Percentiles rank a stretch among this genome's conserved stretches.
Evolutionary conservation across 2,113 vertebrate genomes (phyloP).

Genomic region (Antechinus stuartii): DNA sequence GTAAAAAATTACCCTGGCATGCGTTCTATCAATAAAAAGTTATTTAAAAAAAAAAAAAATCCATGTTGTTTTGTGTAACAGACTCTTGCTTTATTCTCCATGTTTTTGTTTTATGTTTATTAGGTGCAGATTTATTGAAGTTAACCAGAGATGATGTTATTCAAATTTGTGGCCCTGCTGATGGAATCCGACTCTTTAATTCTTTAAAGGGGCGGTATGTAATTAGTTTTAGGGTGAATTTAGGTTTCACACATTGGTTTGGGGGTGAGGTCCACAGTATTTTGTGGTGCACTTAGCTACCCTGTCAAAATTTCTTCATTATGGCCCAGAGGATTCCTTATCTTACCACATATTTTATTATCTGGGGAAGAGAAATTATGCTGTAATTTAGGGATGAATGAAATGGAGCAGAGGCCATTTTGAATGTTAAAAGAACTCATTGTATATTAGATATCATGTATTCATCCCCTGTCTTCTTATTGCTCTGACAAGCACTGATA

Average conservation of each 20-base stretch:
- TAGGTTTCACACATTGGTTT: conserved; percentile 33
- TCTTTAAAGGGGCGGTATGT: conserved; percentile 94
- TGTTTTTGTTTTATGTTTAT: conserved; percentile 44
- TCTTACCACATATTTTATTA: conserved; percentile 31
- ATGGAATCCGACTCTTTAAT: conserved; percentile 97
- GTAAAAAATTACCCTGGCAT: too few relatives aligned
- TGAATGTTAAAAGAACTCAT: conserved; percentile 15
- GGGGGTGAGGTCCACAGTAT: conserved; percentile 16
- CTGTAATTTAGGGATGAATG: conserved; percentile 21
- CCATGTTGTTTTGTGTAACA: conserved; percentile 34
- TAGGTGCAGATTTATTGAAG: conserved; percentile 95
- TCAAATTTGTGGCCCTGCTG: conserved; percentile 98
- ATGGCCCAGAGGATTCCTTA: conserved; percentile 26
- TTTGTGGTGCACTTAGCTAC: conserved; percentile 22
- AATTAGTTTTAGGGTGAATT: conserved; percentile 15
- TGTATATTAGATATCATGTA: conserved; percentile 26
- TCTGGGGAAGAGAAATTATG: background rate
- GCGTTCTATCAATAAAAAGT: too few relatives aligned
- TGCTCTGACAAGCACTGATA: conserved; percentile 25
- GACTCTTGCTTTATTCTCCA: conserved; percentile 32
- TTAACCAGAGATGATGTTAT: conserved; percentile 97
- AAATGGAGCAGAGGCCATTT: conserved; percentile 15
- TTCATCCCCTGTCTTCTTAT: background rate
- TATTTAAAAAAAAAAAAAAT: background rate
- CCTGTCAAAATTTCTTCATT: conserved; percentile 35